These are phyloP conservation scores for Rhaphigaster nebulosa DNA, from an alignment of 2,888 invertebrate genomes.

Conservation along the genomic window DNA sequence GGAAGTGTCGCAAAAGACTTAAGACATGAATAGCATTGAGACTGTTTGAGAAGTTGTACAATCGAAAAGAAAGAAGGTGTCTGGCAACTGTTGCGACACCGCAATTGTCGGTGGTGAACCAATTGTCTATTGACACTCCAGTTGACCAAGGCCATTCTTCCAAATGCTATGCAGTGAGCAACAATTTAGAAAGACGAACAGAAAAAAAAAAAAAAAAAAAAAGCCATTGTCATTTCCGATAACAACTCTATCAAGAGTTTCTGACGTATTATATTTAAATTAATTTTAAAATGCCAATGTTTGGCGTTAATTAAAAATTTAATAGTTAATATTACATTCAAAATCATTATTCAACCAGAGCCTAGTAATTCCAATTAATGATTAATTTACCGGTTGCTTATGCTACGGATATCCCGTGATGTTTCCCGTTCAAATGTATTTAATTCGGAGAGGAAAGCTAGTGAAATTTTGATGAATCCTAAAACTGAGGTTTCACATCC, in stretches of 20 bases:
- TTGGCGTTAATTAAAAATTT: neutral
- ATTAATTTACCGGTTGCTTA: neutral
- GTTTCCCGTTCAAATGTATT: neutral
- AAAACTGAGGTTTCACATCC: neutral
- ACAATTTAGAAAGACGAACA: neutral
- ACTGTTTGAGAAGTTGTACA: slow-evolving; percentile 5
- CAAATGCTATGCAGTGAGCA: neutral
- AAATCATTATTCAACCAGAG: neutral
- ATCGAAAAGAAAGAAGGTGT: neutral
- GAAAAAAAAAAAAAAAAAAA: neutral
- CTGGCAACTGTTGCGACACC: neutral
- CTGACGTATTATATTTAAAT: neutral
- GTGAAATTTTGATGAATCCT: neutral
- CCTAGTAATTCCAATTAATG: neutral
- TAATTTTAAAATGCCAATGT: neutral
- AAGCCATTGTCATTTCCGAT: neutral
- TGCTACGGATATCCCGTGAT: neutral
- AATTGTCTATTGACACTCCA: neutral
- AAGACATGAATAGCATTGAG: neutral
- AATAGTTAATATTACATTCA: neutral
- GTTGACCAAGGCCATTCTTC: neutral
- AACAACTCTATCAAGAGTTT: neutral
- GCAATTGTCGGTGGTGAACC: neutral
- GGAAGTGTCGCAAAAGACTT: slow-evolving; percentile 15
- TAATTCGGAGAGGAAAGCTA: neutral